Conservation (phyloP, 1,140 invertebrate genomes). For the Trypoxylus dichotomus region DNA sequence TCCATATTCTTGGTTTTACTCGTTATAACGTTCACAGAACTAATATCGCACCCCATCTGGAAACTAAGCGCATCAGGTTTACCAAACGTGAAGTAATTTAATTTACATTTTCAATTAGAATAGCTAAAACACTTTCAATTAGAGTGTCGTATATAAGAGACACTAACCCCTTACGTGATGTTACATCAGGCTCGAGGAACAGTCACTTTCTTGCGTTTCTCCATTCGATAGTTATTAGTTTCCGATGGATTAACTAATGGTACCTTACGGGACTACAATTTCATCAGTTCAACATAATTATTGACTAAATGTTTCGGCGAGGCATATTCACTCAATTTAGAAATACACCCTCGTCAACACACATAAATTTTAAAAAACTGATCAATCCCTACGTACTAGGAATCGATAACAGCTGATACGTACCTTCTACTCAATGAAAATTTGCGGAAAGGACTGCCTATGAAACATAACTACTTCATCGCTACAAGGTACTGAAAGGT, state of each 20-base stretch:
- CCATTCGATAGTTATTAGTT: neutral
- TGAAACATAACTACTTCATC: too few species aligned
- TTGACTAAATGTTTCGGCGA: neutral
- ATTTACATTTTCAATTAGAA: constrained; percentile 23
- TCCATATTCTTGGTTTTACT: too few species aligned
- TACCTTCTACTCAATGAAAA: neutral
- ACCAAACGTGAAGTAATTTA: neutral
- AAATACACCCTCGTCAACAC: neutral
- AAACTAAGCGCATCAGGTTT: neutral
- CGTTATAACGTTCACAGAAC: neutral
- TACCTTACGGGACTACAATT: neutral
- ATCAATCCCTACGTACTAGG: neutral
- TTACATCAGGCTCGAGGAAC: neutral
- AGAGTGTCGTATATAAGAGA: neutral
- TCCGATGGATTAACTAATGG: neutral
- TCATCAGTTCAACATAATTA: constrained; percentile 17
- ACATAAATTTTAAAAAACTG: neutral
- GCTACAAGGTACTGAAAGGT: too few species aligned
- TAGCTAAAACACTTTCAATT: neutral
- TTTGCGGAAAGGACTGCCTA: neutral
- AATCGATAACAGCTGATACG: neutral
- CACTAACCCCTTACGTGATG: neutral
- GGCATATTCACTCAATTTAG: neutral
- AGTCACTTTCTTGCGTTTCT: neutral
- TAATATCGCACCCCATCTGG: neutral